These are phyloP conservation scores for Tuberolachnus salignus DNA, from an alignment of 2,888 invertebrate species.

Conservation along the genomic window DNA sequence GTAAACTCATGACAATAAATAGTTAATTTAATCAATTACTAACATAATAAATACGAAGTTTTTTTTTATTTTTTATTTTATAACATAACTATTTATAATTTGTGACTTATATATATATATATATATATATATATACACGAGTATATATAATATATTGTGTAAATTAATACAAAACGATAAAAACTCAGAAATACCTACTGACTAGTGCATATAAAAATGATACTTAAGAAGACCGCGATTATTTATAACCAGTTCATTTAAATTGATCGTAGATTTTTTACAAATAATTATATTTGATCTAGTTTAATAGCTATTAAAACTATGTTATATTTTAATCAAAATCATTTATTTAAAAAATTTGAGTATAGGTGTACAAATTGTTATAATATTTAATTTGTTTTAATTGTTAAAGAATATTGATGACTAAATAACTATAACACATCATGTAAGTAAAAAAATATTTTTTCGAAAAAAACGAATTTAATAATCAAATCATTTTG, in stretches of 20 bases:
- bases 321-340: not conserved
- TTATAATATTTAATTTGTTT: not conserved
- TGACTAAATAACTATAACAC: not conserved
- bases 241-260: not conserved
- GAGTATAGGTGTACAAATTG: not conserved
- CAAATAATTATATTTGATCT: not conserved
- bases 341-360: not conserved
- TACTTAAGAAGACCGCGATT: slow-evolving; percentile 11
- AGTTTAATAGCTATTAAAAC: not conserved
- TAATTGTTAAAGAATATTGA: slow-evolving; percentile 1
- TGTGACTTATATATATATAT: not conserved
- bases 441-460: too few species aligned
- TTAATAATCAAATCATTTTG: not conserved
- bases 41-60: not conserved
- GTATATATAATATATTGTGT: too few species aligned
- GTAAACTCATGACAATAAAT: slow-evolving; percentile 24
- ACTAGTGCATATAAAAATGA: not conserved
- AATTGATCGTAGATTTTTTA: not conserved
- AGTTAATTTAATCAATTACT: not conserved
- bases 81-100: not conserved
- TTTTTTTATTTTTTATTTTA: not conserved
- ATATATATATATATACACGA: too few species aligned
- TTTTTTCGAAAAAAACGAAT: too few species aligned
- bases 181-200: not conserved
- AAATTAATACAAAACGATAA: too few species aligned